phyloP scores from a whole-genome alignment of 1,140 invertebrate species.

The Diorhabda carinulata region DNA sequence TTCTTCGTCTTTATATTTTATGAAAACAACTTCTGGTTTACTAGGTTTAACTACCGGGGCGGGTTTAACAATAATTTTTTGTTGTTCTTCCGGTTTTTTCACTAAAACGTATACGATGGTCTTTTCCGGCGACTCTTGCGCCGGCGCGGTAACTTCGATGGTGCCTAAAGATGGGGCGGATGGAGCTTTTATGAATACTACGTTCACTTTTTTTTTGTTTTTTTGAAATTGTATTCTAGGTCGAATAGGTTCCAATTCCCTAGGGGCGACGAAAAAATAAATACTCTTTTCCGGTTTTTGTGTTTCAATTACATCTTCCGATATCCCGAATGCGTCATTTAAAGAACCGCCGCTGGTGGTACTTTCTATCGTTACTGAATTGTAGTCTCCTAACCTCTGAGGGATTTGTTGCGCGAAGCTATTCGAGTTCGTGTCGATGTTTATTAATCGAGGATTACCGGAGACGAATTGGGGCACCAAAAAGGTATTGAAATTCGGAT shows the following conservation, averaged over 20 bases:
- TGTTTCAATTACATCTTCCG: not conserved
- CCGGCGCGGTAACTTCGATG: slow-evolving; percentile 56
- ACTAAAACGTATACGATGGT: slow-evolving; percentile 85
- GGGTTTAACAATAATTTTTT: slow-evolving; percentile 70
- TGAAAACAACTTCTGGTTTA: slow-evolving; percentile 86
- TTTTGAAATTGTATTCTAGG: slow-evolving; percentile 47
- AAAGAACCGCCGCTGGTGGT: slow-evolving; percentile 9
- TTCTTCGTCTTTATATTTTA: slow-evolving; percentile 80
- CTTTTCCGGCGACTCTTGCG: slow-evolving; percentile 74
- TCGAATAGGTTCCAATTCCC: slow-evolving; percentile 61
- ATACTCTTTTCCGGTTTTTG: slow-evolving; percentile 64
- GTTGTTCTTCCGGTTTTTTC: slow-evolving; percentile 73
- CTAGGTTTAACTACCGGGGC: slow-evolving; percentile 70
- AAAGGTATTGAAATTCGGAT: not conserved
- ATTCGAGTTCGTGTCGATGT: too few species aligned
- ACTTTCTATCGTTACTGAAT: not conserved
- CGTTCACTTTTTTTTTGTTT: slow-evolving; percentile 80
- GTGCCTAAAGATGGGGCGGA: slow-evolving; percentile 69
- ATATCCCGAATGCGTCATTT: slow-evolving; percentile 4
- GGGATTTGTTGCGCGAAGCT: too few species aligned
- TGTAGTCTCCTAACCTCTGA: too few species aligned
- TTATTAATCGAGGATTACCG: too few species aligned
- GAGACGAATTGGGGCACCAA: not conserved
- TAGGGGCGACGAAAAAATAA: slow-evolving; percentile 64
- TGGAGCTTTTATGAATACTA: slow-evolving; percentile 85